Conservation (phyloP, 2,797 vertebrate genomes). For the Numenius phaeopus region DNA sequence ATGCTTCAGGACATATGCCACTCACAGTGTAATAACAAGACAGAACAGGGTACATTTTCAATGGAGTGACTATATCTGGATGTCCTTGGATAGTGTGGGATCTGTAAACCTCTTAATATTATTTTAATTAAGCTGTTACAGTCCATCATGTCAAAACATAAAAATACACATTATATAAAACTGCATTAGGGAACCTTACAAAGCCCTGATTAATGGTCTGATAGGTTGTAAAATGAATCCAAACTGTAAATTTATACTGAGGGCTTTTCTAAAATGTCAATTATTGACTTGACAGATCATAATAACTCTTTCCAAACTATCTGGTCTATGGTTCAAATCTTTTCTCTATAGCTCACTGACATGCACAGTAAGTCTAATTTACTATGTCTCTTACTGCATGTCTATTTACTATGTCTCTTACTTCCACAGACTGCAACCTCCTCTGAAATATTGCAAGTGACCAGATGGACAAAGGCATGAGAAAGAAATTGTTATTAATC, state of each 20-base stretch:
- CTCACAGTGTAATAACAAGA: background rate
- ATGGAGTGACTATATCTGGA: background rate
- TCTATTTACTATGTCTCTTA: conserved; percentile 11
- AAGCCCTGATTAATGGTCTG: conserved; percentile 66
- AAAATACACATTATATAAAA: conserved; percentile 58
- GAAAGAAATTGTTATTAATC: conserved; percentile 6
- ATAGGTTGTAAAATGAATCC: conserved; percentile 67
- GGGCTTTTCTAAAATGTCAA: conserved; percentile 67
- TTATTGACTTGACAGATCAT: conserved; percentile 56
- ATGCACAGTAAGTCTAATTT: conserved; percentile 40
- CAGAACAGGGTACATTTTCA: background rate
- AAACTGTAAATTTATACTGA: conserved; percentile 61
- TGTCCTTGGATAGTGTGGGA: background rate
- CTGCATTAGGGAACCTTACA: conserved; percentile 59
- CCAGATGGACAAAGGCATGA: background rate
- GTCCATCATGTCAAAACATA: conserved; percentile 41
- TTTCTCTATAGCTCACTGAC: conserved; percentile 50
- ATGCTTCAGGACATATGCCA: background rate
- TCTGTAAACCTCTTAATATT: conserved; percentile 40
- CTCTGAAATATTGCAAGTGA: conserved; percentile 11
- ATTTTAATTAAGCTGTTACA: conserved; percentile 32
- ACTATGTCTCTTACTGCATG: background rate
- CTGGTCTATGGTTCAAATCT: conserved; percentile 51
- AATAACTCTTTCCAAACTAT: conserved; percentile 70
- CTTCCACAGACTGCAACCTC: conserved; percentile 11